A percentile compares a stretch with the other conserved stretches of the same genome.
Conservation (phyloP, 1,140 invertebrate genomes). For the Ceratosolen fusciceps region DNA sequence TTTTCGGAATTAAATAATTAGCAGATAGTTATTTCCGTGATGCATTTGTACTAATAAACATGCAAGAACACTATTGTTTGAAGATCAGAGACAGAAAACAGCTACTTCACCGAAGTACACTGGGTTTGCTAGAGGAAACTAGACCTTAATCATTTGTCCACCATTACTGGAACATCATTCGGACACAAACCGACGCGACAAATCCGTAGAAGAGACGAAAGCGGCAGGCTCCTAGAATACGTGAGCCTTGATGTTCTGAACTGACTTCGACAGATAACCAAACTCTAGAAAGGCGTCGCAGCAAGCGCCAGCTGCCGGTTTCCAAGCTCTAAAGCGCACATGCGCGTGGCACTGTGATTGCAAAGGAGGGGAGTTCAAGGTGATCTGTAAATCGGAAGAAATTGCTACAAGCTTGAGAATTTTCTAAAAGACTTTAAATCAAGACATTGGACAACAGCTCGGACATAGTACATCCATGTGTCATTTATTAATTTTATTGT, state of each 20-base stretch:
- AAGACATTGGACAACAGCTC: too few relatives aligned
- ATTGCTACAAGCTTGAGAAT: background rate
- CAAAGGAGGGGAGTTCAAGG: background rate
- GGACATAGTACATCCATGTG: too few relatives aligned
- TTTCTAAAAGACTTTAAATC: too few relatives aligned
- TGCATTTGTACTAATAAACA: too few relatives aligned
- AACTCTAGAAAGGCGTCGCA: constrained; percentile 22
- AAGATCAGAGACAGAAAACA: too few relatives aligned
- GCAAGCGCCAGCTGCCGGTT: constrained; percentile 31
- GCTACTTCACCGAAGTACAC: background rate
- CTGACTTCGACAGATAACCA: constrained; percentile 40
- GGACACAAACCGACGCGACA: background rate
- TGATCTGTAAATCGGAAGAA: background rate
- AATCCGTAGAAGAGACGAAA: background rate
- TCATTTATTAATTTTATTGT: too few relatives aligned
- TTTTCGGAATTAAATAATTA: too few relatives aligned
- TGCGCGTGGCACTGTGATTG: background rate
- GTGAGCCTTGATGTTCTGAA: constrained; percentile 1
- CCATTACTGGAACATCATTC: background rate
- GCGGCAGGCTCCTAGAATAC: background rate
- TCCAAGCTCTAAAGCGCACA: background rate
- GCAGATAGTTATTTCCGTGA: too few relatives aligned
- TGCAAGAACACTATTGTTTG: too few relatives aligned
- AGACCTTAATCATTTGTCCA: background rate
- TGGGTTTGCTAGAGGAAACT: background rate